Conservation (phyloP, 2,888 invertebrate species). For the Dascillus cervinus region DNA sequence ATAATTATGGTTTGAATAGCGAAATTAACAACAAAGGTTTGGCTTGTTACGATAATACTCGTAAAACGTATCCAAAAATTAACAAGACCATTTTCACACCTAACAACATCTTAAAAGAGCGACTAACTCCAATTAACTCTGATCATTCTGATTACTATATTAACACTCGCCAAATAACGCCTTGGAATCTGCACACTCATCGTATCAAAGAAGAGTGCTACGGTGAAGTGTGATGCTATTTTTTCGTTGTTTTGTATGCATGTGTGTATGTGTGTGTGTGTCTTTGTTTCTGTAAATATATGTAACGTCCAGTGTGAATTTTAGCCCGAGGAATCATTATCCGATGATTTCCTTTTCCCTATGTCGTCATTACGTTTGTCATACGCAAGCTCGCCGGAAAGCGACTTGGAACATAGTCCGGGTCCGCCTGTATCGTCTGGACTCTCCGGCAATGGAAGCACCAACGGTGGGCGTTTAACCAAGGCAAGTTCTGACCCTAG, state of each 20-base stretch:
- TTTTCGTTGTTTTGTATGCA: too few species aligned
- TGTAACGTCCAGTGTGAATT: slow-evolving; percentile 22
- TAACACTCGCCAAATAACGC: too few species aligned
- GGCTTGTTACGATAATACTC: slow-evolving; percentile 32
- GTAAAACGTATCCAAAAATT: too few species aligned
- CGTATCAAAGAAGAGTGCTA: too few species aligned
- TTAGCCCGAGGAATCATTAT: slow-evolving; percentile 92
- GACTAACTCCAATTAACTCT: too few species aligned
- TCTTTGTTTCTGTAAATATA: slow-evolving; percentile 18
- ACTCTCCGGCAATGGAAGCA: slow-evolving; percentile 50
- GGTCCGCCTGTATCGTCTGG: slow-evolving; percentile 53
- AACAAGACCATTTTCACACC: too few species aligned
- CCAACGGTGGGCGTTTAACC: slow-evolving; percentile 45
- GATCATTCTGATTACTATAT: too few species aligned
- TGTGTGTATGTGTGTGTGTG: too few species aligned
- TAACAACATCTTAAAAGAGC: too few species aligned
- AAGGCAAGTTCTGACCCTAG: slow-evolving; percentile 92
- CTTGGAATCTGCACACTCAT: too few species aligned
- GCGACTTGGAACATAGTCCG: slow-evolving; percentile 83
- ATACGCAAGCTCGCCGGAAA: slow-evolving; percentile 93
- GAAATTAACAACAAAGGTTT: slow-evolving; percentile 5
- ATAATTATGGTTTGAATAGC: slow-evolving; percentile 17
- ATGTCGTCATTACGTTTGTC: slow-evolving; percentile 93
- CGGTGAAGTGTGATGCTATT: too few species aligned
- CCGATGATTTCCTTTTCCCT: slow-evolving; percentile 98